A percentile compares a stretch with the other conserved stretches of the same genome.
These are phyloP conservation scores for Listronotus oregonensis DNA, from an alignment of 1,140 invertebrate genomes.

Conservation along the genomic window DNA sequence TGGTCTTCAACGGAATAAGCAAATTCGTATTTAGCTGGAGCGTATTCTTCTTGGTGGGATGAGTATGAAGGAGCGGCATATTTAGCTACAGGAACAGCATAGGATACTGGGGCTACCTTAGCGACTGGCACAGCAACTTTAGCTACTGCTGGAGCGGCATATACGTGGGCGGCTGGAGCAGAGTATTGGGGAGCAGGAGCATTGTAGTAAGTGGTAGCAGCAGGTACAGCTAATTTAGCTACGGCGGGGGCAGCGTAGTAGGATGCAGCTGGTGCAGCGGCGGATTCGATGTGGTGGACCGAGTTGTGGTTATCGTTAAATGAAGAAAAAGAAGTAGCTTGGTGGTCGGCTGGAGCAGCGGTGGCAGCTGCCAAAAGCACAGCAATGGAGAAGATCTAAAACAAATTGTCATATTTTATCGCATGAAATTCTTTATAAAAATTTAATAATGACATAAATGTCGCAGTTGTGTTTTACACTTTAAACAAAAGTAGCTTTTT, in stretches of 20 bases:
- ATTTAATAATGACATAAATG: no score
- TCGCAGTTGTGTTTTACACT: no score
- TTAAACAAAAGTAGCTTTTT: no score
- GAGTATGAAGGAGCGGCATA: slow-evolving; percentile 3
- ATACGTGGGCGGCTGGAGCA: slow-evolving; percentile 8
- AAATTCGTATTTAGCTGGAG: no score
- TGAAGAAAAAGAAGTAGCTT: slow-evolving; percentile 19
- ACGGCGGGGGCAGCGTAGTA: slow-evolving; percentile 7
- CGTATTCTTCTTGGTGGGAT: no score
- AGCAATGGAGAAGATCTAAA: slow-evolving; percentile 24
- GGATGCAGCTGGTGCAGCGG: slow-evolving; percentile 32
- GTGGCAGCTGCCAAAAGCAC: slow-evolving; percentile 27
- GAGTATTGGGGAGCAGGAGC: slow-evolving; percentile 41
- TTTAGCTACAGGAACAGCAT: slow-evolving; percentile 18
- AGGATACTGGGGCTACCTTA: slow-evolving; percentile 30
- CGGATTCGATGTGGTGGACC: slow-evolving; percentile 56
- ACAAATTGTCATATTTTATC: background rate
- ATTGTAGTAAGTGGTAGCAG: slow-evolving; percentile 20
- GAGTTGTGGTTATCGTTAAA: slow-evolving; percentile 36
- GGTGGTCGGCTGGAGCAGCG: slow-evolving; percentile 38
- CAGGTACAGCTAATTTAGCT: slow-evolving; percentile 8
- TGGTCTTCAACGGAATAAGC: no score
- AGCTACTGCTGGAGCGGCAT: slow-evolving; percentile 14
- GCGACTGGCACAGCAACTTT: slow-evolving; percentile 35
- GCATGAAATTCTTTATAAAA: no score